phyloP scores from a whole-genome alignment of 2,888 invertebrate genomes.

The Brenthis daphne region DNA sequence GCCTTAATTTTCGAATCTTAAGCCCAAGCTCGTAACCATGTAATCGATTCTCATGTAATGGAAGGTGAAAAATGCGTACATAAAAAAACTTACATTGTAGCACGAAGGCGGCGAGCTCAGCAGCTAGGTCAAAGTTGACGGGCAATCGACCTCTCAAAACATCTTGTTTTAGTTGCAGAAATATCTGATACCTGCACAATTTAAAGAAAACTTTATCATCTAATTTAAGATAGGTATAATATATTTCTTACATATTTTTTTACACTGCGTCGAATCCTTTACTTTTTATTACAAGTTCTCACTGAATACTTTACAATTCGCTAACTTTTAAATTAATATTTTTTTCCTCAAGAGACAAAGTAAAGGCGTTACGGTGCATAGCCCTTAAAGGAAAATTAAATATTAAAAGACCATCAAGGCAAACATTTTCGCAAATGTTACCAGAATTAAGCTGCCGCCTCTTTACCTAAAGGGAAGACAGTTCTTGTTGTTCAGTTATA shows the following conservation, averaged over 20 bases:
- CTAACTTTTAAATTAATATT: slow-evolving; percentile 43
- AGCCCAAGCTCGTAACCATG: too few relatives aligned
- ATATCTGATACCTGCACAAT: slow-evolving; percentile 93
- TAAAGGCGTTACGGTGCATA: slow-evolving; percentile 52
- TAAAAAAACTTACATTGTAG: slow-evolving; percentile 93
- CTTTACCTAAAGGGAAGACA: slow-evolving; percentile 54
- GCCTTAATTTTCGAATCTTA: too few relatives aligned
- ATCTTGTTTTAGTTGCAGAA: slow-evolving; percentile 98
- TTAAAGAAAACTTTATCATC: slow-evolving; percentile 1
- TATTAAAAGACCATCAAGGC: slow-evolving; percentile 72
- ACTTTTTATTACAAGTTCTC: not conserved
- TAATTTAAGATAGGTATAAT: not conserved
- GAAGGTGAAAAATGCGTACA: not conserved
- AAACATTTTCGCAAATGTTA: slow-evolving; percentile 69
- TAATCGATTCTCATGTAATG: too few relatives aligned
- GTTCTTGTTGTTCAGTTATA: slow-evolving; percentile 47
- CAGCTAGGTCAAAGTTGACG: slow-evolving; percentile 93
- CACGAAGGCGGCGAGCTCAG: slow-evolving; percentile 95
- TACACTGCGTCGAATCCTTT: slow-evolving; percentile 16
- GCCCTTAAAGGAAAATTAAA: slow-evolving; percentile 72
- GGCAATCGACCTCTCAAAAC: slow-evolving; percentile 96
- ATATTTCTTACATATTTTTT: not conserved
- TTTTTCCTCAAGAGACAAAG: slow-evolving; percentile 50
- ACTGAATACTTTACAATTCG: slow-evolving; percentile 39
- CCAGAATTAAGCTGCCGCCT: slow-evolving; percentile 64